Evolutionary conservation across 2,888 invertebrate genomes (phyloP), one percentile per base, ranked within the genome.

Genomic region (Dicranocentrus wangi): DNA sequence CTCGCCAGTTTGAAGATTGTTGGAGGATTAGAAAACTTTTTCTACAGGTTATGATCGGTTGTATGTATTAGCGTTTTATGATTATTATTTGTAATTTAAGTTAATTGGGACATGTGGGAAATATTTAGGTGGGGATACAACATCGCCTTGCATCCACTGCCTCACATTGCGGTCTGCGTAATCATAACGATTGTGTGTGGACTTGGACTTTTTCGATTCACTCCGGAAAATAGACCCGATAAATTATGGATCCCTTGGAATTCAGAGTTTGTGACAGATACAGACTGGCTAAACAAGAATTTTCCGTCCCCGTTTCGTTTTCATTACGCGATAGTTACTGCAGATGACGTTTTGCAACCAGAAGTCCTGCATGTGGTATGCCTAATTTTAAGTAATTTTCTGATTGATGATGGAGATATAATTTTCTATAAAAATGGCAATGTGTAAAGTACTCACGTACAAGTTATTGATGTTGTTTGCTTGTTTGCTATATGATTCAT

Each of bases 191-290:
- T 77, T 17, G 25, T 79, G 10, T 87, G 83, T 53, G 69, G 85
- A 1, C 7, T 86, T 3, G 87, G 87, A 1, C 55, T 86, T 7
- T 7, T 87, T 8, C 73, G 77, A 15, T 87, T 87, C 58, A 86
- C 82, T 3, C 82, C 77, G 13, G 87, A 87, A 82, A 85, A 86
- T 47, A 68, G 86, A 1, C 87, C 87, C 1, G 83, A 83, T 58
- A 87, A 87, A 58, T 81, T 88, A 8, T 88, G 88, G 88, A 87
- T 88, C 47, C 88, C 88, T 2, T 86, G 86, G 81, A 86, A 87
- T 66, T 87, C 87, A 0, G 87, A 87, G 61, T 87, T 87, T 79
- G 85, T 87, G 0, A 82, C 84, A 69, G 87, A 87, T 72, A 82
- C 87, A 15, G 87, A 87, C 27, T 88, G 88, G 88, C 85, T 87